These are phyloP conservation scores for Parascotia fuliginaria DNA, from an alignment of 2,888 invertebrate genomes.

Conservation along the genomic window DNA sequence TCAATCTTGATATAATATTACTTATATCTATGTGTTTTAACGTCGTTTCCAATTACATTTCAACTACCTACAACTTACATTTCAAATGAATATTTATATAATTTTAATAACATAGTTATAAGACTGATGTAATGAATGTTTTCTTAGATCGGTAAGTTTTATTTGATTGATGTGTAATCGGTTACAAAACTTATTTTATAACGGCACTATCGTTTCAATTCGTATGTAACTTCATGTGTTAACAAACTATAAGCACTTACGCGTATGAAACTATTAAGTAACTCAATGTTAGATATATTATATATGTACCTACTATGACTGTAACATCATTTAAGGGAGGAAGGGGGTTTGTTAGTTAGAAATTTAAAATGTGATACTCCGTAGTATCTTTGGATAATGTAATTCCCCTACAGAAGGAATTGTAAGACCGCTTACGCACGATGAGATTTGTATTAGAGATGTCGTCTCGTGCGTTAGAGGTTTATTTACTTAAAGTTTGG, in stretches of 20 bases:
- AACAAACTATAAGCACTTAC: conserved; percentile 42
- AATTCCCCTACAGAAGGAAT: conserved; percentile 59
- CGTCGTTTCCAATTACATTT: conserved; percentile 48
- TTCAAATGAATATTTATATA: conserved; percentile 54
- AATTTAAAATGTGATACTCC: conserved; percentile 68
- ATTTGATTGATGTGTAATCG: conserved; percentile 40
- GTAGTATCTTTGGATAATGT: conserved; percentile 58
- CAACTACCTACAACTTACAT: conserved; percentile 47
- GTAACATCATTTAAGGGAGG: conserved; percentile 42
- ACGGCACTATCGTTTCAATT: conserved; percentile 69
- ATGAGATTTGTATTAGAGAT: conserved; percentile 28
- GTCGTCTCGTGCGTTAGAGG: conserved; percentile 16
- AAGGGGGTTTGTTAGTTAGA: conserved; percentile 50
- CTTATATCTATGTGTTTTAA: conserved; percentile 54
- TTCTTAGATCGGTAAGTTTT: conserved; percentile 52
- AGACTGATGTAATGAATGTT: conserved; percentile 77
- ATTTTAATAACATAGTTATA: conserved; percentile 73
- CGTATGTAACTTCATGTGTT: conserved; percentile 55
- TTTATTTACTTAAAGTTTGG: conserved; percentile 24
- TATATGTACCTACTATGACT: too few species aligned
- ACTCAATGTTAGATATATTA: conserved; percentile 57
- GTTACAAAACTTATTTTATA: conserved; percentile 51
- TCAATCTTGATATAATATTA: conserved; percentile 55
- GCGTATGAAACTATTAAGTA: conserved; percentile 46
- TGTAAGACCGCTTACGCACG: conserved; percentile 40